Evolutionary conservation across 2,113 vertebrate genomes (phyloP), one percentile per base, ranked within the genome.

Genomic region (Galbula dea): DNA sequence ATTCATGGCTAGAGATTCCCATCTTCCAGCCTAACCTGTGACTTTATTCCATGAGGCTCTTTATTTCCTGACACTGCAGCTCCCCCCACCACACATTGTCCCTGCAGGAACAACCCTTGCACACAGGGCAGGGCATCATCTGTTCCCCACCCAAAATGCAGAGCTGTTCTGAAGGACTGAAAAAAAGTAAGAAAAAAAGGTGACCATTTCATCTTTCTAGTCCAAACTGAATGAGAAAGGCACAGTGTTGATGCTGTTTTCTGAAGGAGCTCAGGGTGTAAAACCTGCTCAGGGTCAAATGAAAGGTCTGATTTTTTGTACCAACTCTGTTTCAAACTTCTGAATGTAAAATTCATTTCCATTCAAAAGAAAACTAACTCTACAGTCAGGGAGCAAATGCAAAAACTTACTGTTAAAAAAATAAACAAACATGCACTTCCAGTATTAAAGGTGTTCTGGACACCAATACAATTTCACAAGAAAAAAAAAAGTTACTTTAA

Each of bases 61-160:
- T 68, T 41, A n/a, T 12, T 16, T 55, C 34, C n/a, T 17, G 21
- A 7, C 24, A 41, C 43, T 1, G 3, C 16, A 14, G 30, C 11
- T 37, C 7, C 46, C n/a, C 39, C 7, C 32, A 59, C 15, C 12
- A 29, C 1, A 0, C 20, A 8, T 51, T 1, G 5, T 3, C 37
- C 58, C 52, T 49, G 6, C 3, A 22, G n/a, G 45, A 51, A 29
- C 13, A 24, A 3, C 16, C 14, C 49, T 39, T 24, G 36, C 0
- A 3, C 18, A 2, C 23, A 11, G 19, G 1, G 22, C 27, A 32
- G 26, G 34, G 45, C 27, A 39, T 32, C 52, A 23, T 6, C 45
- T 15, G 5, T 16, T 52, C 57, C n/a, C 71, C 52, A 49, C 4
- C 57, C n/a, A 10, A 62, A 58, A 46, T 4, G 2, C 71, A 22